Evolutionary conservation across 2,888 invertebrate genomes (phyloP).

Genomic region (Ornithoptera priamus): DNA sequence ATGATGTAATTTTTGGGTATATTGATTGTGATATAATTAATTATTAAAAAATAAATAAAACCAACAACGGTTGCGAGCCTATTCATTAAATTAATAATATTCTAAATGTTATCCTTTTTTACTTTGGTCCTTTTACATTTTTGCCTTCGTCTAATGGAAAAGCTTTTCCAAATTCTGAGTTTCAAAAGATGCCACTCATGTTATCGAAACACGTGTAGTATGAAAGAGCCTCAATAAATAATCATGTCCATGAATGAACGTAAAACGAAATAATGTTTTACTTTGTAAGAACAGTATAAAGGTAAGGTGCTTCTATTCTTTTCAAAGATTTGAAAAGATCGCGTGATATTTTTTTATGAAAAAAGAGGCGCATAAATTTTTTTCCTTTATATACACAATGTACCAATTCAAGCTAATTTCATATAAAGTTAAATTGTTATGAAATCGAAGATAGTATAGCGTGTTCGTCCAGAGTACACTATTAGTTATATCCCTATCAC

Average conservation of each 20-base stretch:
- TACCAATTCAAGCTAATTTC: too few species aligned
- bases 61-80: background rate
- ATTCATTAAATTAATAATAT: constrained; percentile 8
- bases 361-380: background rate
- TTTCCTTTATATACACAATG: too few species aligned
- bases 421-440: too few species aligned
- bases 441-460: too few species aligned
- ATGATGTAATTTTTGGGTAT: background rate
- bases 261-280: constrained; percentile 21
- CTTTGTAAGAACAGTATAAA: constrained; percentile 14
- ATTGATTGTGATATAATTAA: background rate
- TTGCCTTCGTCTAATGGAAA: constrained; percentile 20
- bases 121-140: constrained; percentile 5
- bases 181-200: constrained; percentile 27
- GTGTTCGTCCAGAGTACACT: too few species aligned
- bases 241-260: constrained; percentile 21
- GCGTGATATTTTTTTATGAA: background rate
- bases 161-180: constrained; percentile 22
- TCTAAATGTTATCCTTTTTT: constrained; percentile 16
- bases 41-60: background rate
- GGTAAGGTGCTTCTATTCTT: constrained; percentile 21
- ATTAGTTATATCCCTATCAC: too few species aligned
- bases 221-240: constrained; percentile 23
- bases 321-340: background rate
- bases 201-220: constrained; percentile 21